Conservation (phyloP, 92 coral and sea anemone species). For the Anthopleura xanthogrammica region DNA sequence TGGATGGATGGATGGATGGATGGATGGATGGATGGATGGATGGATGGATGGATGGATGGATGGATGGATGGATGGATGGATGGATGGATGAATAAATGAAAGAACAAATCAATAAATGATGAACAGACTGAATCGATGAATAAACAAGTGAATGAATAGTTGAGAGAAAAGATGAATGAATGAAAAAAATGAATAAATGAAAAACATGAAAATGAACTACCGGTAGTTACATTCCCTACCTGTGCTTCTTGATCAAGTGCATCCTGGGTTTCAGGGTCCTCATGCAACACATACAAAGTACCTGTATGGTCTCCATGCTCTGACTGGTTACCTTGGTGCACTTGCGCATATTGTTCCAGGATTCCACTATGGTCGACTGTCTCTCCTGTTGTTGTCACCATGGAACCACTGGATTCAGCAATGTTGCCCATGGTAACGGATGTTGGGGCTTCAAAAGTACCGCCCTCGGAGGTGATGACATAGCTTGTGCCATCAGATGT, state of each 20-base stretch:
- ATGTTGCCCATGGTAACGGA: conserved; percentile 90
- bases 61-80: too few species aligned
- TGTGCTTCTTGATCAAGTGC: conserved; percentile 67
- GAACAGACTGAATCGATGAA: too few species aligned
- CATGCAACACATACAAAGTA: conserved; percentile 85
- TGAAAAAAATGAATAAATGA: not conserved
- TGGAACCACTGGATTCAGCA: conserved; percentile 59
- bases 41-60: too few species aligned
- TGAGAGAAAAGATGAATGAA: not conserved
- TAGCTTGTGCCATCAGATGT: conserved; percentile 91
- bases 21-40: too few species aligned
- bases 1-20: too few species aligned
- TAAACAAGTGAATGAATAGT: too few species aligned
- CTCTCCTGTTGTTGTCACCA: conserved; percentile 76
- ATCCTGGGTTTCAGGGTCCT: conserved; percentile 70
- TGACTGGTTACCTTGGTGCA: conserved; percentile 43
- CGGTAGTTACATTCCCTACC: conserved; percentile 34
- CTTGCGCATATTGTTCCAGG: conserved; percentile 79
- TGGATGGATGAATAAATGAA: too few species aligned
- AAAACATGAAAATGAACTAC: not conserved
- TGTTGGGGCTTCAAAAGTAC: conserved; percentile 68
- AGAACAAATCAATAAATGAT: too few species aligned
- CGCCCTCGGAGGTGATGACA: conserved; percentile 93
- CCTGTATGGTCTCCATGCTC: conserved; percentile 78
- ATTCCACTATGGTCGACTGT: conserved; percentile 82